Evolutionary conservation across 2,113 vertebrate species (phyloP), one percentile per base, ranked within the genome.

Genomic region (Trachemys scripta): DNA sequence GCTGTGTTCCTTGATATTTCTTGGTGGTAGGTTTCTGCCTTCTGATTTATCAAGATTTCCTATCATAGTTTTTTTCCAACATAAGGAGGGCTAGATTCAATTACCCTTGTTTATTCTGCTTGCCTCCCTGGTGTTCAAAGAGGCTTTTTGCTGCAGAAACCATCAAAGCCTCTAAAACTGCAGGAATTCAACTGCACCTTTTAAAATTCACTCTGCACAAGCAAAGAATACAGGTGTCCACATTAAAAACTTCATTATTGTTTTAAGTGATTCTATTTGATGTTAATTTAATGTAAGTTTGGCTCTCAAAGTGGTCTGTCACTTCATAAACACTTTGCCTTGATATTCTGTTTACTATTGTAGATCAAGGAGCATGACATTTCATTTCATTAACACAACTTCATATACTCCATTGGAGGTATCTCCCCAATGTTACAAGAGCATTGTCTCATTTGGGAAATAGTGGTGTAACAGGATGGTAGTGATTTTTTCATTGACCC

Each of bases 41-140:
- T 87, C 25, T 90, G 62, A 87, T 92, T 69, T 84, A 38, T 78
- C 56, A 76, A 4, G 57, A 79, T 88, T 83, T 38, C 87, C 65
- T 81, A 57, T 5, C 78, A 78, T 7, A 69, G 56, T 5, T 4
- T 14, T 88, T 72, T 82, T 78, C 1, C 14, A 6, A 85, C 35
- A 45, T 78, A 90, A 38, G 10, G 86, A 76, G 35, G 24, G 9
- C 62, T 84, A 16, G 45, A 38, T 56, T 82, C 35, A 45, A 10
- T 82, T 22, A 45, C 38, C 59, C 65, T 47, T 6, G 91, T 91
- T 45, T 78, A 56, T 82, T 6, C 17, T 90, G 9, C 54, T 56
- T 85, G 12, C 12, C 25, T 24, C 45, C 11, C 9, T 8, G n/a
- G 31, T 24, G 38, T 91, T 82, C 8, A 85, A 2, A 78, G 4